Conservation (phyloP, 2,888 invertebrate species). For the Globia sparganii region DNA sequence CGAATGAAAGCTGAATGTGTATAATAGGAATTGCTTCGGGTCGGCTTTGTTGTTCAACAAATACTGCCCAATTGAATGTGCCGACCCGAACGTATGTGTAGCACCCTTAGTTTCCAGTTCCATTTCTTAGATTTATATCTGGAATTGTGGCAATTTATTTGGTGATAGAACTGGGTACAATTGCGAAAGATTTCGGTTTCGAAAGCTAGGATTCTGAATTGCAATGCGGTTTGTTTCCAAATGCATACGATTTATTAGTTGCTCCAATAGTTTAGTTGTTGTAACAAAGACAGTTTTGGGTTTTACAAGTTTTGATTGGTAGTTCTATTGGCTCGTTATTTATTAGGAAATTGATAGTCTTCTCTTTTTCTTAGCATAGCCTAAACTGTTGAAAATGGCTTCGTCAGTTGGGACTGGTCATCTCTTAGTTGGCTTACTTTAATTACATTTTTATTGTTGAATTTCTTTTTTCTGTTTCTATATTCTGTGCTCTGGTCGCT, state of each 20-base stretch:
- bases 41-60: background rate
- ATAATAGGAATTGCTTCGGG: background rate
- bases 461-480: too few species aligned
- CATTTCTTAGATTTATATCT: conserved; percentile 44
- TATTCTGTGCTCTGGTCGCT: background rate
- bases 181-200: conserved; percentile 41
- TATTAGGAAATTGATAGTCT: background rate
- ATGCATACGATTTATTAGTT: conserved; percentile 46
- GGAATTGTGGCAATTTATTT: conserved; percentile 43
- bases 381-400: too few species aligned
- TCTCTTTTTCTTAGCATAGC: background rate
- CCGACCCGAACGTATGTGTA: background rate
- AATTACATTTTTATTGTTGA: too few species aligned
- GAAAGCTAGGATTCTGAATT: conserved; percentile 19
- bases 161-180: conserved; percentile 32
- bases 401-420: too few species aligned
- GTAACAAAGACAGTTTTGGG: background rate
- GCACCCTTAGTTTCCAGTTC: conserved; percentile 1
- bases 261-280: background rate
- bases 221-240: conserved; percentile 46
- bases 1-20: background rate
- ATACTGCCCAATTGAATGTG: background rate
- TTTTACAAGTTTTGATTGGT: background rate
- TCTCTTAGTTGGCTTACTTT: too few species aligned
- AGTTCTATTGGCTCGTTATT: background rate